Base-by-base conservation (phyloP, 2,888 invertebrate species). In the Dryocosmus kuriphilus region DNA sequence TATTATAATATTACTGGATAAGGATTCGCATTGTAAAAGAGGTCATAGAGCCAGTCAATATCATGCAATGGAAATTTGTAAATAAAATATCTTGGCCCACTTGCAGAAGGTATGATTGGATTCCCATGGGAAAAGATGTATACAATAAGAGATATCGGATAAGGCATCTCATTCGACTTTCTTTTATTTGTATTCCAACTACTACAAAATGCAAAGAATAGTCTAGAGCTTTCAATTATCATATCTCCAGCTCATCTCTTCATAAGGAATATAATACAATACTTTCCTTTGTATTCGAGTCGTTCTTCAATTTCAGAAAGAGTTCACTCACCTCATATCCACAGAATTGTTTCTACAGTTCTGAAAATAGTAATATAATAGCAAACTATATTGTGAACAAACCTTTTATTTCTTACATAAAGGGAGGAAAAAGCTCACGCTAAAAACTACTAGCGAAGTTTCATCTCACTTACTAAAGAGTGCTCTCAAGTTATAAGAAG, bases 61-160 rank as follows among this genome's bases (percentile, higher is more conserved):
- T 74, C 73, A 74, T 27, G 51, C 65, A 22, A 60, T 32, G 46
- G 19, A 24, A 38, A 65, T 81, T 83, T 81, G 82, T 85, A 85
- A 85, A 85, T 84, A 85, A 84, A 83, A 84, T 84, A 80, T 79
- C 32, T 61, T 74, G 22, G 63, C 60, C 71, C 74, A 74, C 60
- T 75, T 78, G 60, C 78, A 62, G 6, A 19, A 27, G 78, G 77
- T 67, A 76, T 77, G 75, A 80, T 79, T 75, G 81, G 79, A 77
- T 80, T 80, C 60, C 67, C 77, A 61, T 71, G 35, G 60, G 35
- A 46, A 63, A 62, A 62, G 32, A 79, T 41, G 67, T 41, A 57
- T 41, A 65, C 41, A 41, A 41, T 16, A 65, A 65, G 75, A 41
- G 19, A 75, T 75, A 65, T 76, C 62, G 35, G 9, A 63, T 41